These are phyloP conservation scores for Prunella fulvescens DNA, from an alignment of 2,113 vertebrate genomes.

Conservation along the genomic window DNA sequence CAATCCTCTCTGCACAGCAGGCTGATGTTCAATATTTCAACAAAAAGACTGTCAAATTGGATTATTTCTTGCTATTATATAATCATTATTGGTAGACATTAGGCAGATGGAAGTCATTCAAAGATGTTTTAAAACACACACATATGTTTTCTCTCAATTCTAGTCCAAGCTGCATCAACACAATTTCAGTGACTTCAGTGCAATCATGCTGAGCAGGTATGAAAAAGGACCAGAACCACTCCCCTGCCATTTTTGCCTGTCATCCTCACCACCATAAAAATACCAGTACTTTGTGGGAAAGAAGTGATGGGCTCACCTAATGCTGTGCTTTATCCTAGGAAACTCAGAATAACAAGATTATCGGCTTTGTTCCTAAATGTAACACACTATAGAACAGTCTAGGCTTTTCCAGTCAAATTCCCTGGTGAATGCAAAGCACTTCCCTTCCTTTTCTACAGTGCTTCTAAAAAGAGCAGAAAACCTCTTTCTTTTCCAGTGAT, in stretches of 20 bases:
- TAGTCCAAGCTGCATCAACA: background rate
- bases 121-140: conserved; percentile 2
- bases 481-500: background rate
- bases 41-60: background rate
- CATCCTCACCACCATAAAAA: conserved; percentile 20
- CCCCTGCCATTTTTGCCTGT: background rate
- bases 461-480: background rate
- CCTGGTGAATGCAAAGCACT: background rate
- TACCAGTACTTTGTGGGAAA: background rate
- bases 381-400: background rate
- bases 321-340: conserved; percentile 7
- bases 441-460: conserved; percentile 6
- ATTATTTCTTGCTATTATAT: conserved; percentile 28
- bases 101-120: conserved; percentile 9
- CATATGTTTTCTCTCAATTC: background rate
- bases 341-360: conserved; percentile 30
- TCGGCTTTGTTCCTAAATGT: conserved; percentile 22
- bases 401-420: conserved; percentile 24
- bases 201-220: conserved; percentile 16
- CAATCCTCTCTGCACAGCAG: background rate
- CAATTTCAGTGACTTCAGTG: background rate
- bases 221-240: background rate
- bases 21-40: background rate
- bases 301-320: background rate
- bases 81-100: background rate